These are phyloP conservation scores for Turritopsis dohrnii DNA, from an alignment of 30 jellyfish, hydroid and myxozoan species.

Conservation along the genomic window DNA sequence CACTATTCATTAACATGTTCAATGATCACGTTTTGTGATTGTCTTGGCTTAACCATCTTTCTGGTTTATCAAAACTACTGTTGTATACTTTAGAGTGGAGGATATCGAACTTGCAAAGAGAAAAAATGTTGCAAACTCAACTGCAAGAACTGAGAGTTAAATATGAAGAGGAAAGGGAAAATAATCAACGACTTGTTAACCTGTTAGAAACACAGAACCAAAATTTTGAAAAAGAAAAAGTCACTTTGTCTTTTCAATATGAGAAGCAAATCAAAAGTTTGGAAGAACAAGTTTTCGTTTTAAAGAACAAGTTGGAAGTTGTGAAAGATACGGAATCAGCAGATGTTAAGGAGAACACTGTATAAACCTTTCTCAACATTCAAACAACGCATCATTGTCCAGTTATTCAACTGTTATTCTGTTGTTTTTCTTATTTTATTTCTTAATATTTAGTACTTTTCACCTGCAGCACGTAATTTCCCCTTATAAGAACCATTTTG, in stretches of 20 bases:
- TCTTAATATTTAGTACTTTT: neutral
- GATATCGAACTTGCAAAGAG: constrained; percentile 39
- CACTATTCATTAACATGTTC: too few species aligned
- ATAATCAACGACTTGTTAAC: constrained; percentile 32
- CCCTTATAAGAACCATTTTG: too few species aligned
- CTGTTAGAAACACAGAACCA: constrained; percentile 36
- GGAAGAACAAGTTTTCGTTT: constrained; percentile 29
- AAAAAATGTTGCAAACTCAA: constrained; percentile 44
- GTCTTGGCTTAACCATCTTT: too few species aligned
- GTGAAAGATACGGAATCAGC: neutral
- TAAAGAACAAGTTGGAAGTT: constrained; percentile 21
- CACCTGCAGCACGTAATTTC: too few species aligned
- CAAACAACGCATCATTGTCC: too few species aligned
- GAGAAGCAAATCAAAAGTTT: constrained; percentile 14
- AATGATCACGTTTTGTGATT: too few species aligned
- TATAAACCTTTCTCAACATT: too few species aligned
- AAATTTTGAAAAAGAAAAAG: constrained; percentile 33
- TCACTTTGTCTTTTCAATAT: constrained; percentile 13
- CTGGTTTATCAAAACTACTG: neutral
- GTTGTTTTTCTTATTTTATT: neutral
- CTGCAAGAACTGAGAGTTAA: constrained; percentile 44
- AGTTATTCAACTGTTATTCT: neutral
- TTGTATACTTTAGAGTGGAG: neutral
- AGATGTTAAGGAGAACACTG: neutral
- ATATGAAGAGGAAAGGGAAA: constrained; percentile 30